Percentiles rank a stretch among this genome's conserved stretches.
Conservation (phyloP, 2,888 invertebrate species). For the Oligia strigilis region DNA sequence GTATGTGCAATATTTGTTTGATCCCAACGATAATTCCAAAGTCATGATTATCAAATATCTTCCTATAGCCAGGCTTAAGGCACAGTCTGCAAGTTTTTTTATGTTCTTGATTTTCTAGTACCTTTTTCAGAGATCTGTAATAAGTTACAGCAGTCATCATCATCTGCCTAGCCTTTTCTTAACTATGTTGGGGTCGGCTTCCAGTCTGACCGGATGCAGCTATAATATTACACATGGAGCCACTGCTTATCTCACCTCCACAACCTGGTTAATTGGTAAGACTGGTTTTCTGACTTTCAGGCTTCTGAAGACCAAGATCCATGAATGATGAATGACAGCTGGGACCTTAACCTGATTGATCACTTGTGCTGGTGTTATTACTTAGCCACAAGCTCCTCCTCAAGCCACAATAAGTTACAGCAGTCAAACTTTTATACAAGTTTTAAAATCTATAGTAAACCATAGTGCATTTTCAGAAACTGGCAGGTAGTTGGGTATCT, state of each 20-base stretch:
- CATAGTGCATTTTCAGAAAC: not conserved
- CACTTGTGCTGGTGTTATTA: not conserved
- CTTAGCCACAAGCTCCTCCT: not conserved
- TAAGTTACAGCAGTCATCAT: not conserved
- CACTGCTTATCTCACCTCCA: not conserved
- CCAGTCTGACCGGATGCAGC: not conserved
- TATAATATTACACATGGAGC: not conserved
- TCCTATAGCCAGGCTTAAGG: constrained; percentile 64
- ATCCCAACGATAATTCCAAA: constrained; percentile 61
- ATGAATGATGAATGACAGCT: not conserved
- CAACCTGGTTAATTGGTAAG: not conserved
- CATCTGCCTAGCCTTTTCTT: not conserved
- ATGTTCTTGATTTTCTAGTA: constrained; percentile 37
- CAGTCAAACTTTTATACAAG: not conserved
- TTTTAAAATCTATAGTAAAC: not conserved
- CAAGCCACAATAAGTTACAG: not conserved
- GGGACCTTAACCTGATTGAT: not conserved
- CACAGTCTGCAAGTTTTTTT: constrained; percentile 69
- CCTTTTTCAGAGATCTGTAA: constrained; percentile 53
- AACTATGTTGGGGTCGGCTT: not conserved
- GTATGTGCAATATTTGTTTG: constrained; percentile 67
- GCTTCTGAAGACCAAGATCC: not conserved
- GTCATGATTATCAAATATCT: constrained; percentile 61
- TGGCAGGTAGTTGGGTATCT: not conserved
- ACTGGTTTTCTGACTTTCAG: not conserved